Conservation (phyloP, 2,888 invertebrate species). For the Polymixis lichenea region DNA sequence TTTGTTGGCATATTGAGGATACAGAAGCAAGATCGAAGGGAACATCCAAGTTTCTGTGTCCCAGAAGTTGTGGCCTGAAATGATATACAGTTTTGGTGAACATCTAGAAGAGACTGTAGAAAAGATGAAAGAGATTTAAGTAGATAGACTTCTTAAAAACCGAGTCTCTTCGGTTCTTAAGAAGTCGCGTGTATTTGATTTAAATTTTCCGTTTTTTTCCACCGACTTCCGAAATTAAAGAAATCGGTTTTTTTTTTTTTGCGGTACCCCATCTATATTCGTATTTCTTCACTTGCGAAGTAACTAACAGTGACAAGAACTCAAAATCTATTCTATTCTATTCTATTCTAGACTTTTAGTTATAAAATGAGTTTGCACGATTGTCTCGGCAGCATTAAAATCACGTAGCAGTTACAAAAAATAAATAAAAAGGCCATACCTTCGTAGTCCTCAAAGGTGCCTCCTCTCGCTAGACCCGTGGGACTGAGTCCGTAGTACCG, state of each 20-base stretch:
- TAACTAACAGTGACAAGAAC: no score
- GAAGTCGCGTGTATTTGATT: no score
- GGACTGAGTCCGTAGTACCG: constrained; percentile 91
- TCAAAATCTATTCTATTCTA: no score
- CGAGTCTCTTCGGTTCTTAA: no score
- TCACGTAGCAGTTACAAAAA: neutral
- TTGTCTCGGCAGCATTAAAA: neutral
- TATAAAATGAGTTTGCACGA: neutral
- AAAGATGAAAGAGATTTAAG: neutral
- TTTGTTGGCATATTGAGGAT: constrained; percentile 85
- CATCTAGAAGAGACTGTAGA: neutral
- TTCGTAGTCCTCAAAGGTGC: constrained; percentile 87
- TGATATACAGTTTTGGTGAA: neutral
- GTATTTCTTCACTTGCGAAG: no score
- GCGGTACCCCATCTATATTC: no score
- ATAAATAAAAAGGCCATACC: constrained; percentile 70
- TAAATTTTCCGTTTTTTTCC: no score
- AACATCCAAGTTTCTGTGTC: constrained; percentile 92
- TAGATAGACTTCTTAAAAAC: neutral
- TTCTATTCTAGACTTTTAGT: no score
- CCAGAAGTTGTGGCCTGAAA: constrained; percentile 91
- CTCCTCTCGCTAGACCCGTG: constrained; percentile 90
- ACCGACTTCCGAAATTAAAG: no score
- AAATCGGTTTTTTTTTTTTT: no score
- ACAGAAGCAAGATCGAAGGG: constrained; percentile 88